Evolutionary conservation across 2,113 vertebrate species (phyloP).

Genomic region (Peucedramus taeniatus): DNA sequence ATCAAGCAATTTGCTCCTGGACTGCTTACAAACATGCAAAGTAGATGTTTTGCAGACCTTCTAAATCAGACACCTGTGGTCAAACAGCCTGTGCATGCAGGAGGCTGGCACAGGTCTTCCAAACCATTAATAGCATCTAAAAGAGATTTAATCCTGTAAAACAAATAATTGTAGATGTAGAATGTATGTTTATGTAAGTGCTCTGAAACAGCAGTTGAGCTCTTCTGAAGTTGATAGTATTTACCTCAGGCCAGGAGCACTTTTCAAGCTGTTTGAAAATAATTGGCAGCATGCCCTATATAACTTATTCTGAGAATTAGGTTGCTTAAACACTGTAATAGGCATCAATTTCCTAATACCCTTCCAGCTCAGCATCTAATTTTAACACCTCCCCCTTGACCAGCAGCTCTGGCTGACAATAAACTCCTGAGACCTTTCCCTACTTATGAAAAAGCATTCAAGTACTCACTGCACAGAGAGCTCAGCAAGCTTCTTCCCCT

Average conservation of each 20-base stretch:
- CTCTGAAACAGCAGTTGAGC: not conserved
- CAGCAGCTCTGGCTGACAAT: not conserved
- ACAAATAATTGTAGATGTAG: not conserved
- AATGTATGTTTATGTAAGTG: not conserved
- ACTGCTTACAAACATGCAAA: not conserved
- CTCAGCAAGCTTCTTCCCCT: not conserved
- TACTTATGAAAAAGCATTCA: rapidly evolving
- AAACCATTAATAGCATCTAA: not conserved
- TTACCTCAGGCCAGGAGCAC: not conserved
- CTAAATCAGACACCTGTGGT: not conserved
- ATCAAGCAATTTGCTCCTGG: not conserved
- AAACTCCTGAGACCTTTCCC: not conserved
- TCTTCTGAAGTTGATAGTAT: not conserved
- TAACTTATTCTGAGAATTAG: not conserved
- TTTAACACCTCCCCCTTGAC: not conserved
- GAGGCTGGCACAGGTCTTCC: not conserved
- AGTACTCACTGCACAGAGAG: not conserved
- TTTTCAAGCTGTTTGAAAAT: not conserved
- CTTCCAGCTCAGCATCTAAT: not conserved
- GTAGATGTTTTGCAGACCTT: not conserved
- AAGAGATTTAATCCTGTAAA: not conserved
- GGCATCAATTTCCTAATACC: not conserved
- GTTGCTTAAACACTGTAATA: not conserved
- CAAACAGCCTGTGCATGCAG: not conserved
- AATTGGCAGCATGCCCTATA: not conserved